Evolutionary conservation across 2,113 vertebrate species (phyloP).

Genomic region (Glaucidium brasilianum): DNA sequence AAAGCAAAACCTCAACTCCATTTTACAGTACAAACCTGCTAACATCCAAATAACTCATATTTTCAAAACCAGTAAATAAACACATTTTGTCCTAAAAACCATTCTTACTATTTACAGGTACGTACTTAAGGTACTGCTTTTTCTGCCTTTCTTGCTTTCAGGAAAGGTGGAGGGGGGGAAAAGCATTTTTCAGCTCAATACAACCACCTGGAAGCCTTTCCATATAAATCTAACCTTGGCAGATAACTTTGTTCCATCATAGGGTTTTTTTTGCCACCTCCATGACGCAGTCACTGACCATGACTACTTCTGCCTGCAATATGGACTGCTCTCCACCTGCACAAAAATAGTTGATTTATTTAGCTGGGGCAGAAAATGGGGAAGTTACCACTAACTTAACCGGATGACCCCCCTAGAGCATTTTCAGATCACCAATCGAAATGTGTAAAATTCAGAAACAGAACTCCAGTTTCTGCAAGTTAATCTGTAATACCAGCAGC

Average conservation of each 20-base stretch:
- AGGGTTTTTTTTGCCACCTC: neutral
- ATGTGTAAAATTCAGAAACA: neutral
- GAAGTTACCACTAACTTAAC: neutral
- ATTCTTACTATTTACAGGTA: neutral
- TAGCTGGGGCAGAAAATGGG: neutral
- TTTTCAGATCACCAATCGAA: neutral
- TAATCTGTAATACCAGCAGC: neutral
- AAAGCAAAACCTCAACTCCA: neutral
- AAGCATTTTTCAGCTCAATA: neutral
- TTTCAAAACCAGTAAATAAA: neutral
- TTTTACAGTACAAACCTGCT: neutral
- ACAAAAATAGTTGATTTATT: neutral
- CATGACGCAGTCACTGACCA: neutral
- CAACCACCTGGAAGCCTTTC: neutral
- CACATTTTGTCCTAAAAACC: neutral
- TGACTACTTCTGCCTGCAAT: neutral
- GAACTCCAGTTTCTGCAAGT: neutral
- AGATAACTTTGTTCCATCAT: neutral
- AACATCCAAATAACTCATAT: neutral
- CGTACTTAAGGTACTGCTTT: neutral
- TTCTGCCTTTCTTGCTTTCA: neutral
- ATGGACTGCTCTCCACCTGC: neutral
- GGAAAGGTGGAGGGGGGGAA: neutral
- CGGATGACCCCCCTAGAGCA: neutral
- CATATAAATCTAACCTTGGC: neutral